A percentile compares a stretch with the other conserved stretches of the same genome.
Evolutionary conservation across 2,888 invertebrate species (phyloP).

Genomic region (Tenthredo scrophulariae): DNA sequence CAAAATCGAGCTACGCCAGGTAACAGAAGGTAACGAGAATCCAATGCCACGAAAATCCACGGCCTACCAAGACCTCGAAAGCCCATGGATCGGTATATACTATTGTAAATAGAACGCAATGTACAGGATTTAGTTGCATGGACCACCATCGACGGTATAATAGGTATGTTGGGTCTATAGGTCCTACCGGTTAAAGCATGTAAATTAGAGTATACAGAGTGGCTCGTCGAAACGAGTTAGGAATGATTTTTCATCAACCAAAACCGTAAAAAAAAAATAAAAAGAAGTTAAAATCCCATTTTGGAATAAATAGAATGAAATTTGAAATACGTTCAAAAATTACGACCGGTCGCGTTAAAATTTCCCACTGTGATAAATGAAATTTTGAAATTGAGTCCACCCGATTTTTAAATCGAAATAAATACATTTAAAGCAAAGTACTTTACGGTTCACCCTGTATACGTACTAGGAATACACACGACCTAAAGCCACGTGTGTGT

Average conservation of each 20-base stretch:
- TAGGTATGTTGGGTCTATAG: neutral
- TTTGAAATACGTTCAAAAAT: neutral
- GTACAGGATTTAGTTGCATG: slow-evolving; percentile 17
- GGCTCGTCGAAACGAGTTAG: neutral
- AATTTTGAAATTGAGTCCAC: neutral
- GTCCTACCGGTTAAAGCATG: neutral
- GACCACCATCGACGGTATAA: slow-evolving; percentile 5
- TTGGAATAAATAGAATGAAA: neutral
- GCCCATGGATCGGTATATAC: slow-evolving; percentile 6
- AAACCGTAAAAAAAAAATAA: neutral
- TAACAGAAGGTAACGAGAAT: slow-evolving; percentile 67
- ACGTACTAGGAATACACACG: neutral
- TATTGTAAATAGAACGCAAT: slow-evolving; percentile 1
- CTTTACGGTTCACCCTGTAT: slow-evolving; percentile 12
- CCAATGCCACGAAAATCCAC: slow-evolving; percentile 11
- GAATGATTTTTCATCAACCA: neutral
- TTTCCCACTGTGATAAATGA: neutral
- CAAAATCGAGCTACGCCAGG: slow-evolving; percentile 53
- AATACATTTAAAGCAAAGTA: neutral
- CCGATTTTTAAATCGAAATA: neutral
- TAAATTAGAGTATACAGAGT: neutral
- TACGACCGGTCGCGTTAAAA: neutral
- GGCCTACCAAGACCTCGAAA: slow-evolving; percentile 6
- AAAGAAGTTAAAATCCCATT: neutral
- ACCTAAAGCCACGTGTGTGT: neutral